A percentile compares a stretch with the other conserved stretches of the same genome.
Evolutionary conservation across 2,888 invertebrate species (phyloP).

Genomic region (Mechanitis messenoides): DNA sequence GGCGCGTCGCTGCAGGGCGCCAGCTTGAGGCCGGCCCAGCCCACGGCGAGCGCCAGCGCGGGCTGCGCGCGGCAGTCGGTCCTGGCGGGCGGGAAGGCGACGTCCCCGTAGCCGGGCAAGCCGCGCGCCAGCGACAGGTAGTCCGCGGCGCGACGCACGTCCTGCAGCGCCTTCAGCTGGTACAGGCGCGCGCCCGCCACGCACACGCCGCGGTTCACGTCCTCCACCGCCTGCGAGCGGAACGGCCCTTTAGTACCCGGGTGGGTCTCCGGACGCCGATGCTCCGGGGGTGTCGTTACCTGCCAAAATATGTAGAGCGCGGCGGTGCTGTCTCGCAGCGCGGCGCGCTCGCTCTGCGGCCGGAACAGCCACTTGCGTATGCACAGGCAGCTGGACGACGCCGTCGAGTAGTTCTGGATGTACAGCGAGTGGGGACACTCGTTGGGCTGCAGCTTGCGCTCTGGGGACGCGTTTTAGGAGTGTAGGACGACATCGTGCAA

Average conservation of each 20-base stretch:
- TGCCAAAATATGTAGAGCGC: slow-evolving; percentile 93
- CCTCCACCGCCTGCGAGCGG: slow-evolving; percentile 85
- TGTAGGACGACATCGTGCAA: background rate
- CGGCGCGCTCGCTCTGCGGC: slow-evolving; percentile 78
- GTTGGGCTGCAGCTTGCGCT: slow-evolving; percentile 93
- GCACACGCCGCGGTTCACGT: slow-evolving; percentile 95
- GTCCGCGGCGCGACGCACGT: slow-evolving; percentile 86
- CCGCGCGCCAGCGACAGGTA: slow-evolving; percentile 90
- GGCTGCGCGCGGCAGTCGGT: slow-evolving; percentile 79
- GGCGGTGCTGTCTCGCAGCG: slow-evolving; percentile 82
- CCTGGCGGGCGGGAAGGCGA: slow-evolving; percentile 94
- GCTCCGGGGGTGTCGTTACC: slow-evolving; percentile 48
- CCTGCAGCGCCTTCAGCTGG: slow-evolving; percentile 95
- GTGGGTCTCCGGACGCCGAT: no score
- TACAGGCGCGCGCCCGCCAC: slow-evolving; percentile 93
- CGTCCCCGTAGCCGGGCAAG: slow-evolving; percentile 94
- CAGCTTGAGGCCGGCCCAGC: slow-evolving; percentile 81
- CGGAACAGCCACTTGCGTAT: slow-evolving; percentile 92
- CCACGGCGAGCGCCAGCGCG: slow-evolving; percentile 87
- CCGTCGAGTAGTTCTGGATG: slow-evolving; percentile 99
- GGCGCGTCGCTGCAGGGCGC: slow-evolving; percentile 84
- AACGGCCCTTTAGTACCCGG: slow-evolving; percentile 9
- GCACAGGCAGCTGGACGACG: slow-evolving; percentile 94
- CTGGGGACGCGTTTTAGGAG: slow-evolving; percentile 66
- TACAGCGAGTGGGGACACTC: slow-evolving; percentile 98